These are phyloP conservation scores for Leuciscus waleckii DNA, from an alignment of 2,797 vertebrate genomes.

Conservation along the genomic window DNA sequence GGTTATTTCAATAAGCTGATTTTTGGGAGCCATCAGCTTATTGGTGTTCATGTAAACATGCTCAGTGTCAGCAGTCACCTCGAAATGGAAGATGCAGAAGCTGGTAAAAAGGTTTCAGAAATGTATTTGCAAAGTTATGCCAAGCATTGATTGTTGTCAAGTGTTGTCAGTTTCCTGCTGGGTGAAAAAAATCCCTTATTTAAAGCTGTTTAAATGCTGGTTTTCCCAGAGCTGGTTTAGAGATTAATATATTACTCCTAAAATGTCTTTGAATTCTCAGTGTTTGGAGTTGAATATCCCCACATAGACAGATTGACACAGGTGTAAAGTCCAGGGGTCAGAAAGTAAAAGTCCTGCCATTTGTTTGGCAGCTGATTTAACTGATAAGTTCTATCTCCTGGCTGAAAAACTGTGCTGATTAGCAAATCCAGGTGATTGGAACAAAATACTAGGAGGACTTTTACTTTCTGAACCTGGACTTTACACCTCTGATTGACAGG, in stretches of 20 bases:
- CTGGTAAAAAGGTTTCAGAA: not conserved
- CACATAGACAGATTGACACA: not conserved
- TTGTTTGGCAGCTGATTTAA: no score
- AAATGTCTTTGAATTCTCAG: conserved; percentile 3
- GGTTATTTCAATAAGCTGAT: not conserved
- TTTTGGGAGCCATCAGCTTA: not conserved
- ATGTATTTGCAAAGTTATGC: not conserved
- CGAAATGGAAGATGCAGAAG: not conserved
- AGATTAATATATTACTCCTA: not conserved
- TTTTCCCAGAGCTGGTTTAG: conserved; percentile 4
- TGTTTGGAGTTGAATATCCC: conserved; percentile 5
- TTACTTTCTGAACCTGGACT: no score
- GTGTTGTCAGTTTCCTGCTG: not conserved
- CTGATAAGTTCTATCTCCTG: no score
- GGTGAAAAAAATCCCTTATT: not conserved
- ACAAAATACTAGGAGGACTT: no score
- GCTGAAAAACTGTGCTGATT: no score
- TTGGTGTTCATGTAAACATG: not conserved
- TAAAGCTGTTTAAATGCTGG: conserved; percentile 13
- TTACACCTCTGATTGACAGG: not conserved
- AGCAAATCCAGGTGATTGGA: no score
- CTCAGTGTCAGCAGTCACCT: not conserved
- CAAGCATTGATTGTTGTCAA: conserved; percentile 1
- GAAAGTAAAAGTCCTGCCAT: no score
- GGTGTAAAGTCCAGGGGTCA: no score